phyloP scores from a whole-genome alignment of 2,888 invertebrate genomes.

The Agrochola litura region DNA sequence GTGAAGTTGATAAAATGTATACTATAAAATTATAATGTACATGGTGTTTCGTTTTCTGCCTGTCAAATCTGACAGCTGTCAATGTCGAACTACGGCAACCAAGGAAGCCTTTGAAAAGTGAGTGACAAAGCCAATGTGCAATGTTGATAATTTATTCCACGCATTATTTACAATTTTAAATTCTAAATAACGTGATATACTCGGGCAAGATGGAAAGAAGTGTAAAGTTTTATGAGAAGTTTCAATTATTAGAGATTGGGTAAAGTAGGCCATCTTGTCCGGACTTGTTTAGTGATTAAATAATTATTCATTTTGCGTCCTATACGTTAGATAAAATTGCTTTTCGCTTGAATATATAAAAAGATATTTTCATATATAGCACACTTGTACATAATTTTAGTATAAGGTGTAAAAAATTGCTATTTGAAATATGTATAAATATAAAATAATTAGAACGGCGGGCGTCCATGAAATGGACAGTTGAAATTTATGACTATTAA shows the following conservation, averaged over 20 bases:
- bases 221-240: conserved; percentile 56
- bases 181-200: conserved; percentile 70
- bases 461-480: conserved; percentile 79
- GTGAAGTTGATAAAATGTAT: conserved; percentile 48
- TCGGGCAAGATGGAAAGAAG: conserved; percentile 57
- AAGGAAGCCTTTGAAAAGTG: conserved; percentile 56
- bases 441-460: conserved; percentile 60
- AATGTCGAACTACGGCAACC: conserved; percentile 50
- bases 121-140: conserved; percentile 56
- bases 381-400: conserved; percentile 83
- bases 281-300: conserved; percentile 65
- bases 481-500: conserved; percentile 52
- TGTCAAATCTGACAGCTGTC: conserved; percentile 68
- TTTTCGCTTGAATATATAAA: conserved; percentile 75
- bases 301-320: conserved; percentile 75
- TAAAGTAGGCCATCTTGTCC: conserved; percentile 54
- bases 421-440: conserved; percentile 70
- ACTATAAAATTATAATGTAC: conserved; percentile 59
- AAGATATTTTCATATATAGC: conserved; percentile 83
- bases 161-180: conserved; percentile 69
- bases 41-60: conserved; percentile 58
- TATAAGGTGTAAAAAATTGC: conserved; percentile 86
- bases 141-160: conserved; percentile 69
- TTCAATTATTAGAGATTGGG: conserved; percentile 64
- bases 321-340: conserved; percentile 69